Percentiles rank a stretch among this genome's conserved stretches.
Evolutionary conservation across 2,113 vertebrate genomes (phyloP).

Genomic region (Origma solitaria): DNA sequence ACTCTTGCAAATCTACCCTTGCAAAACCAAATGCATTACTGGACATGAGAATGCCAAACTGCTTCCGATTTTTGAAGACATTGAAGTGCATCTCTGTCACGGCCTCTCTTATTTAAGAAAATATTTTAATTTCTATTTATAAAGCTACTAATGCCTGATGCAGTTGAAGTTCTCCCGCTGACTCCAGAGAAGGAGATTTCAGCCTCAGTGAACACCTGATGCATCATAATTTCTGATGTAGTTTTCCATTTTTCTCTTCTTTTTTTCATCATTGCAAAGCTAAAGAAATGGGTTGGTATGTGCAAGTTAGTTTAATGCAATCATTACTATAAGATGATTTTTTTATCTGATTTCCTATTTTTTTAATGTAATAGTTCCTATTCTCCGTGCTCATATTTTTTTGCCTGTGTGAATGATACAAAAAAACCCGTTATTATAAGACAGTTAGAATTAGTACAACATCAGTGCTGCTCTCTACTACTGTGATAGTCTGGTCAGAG

Average conservation of each 20-base stretch:
- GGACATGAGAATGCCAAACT: background rate
- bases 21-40: background rate
- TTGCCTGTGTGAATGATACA: background rate
- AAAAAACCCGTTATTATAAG: background rate
- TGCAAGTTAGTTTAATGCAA: background rate
- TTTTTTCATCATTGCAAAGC: background rate
- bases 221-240: background rate
- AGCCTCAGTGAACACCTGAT: background rate
- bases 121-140: background rate
- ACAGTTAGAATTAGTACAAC: background rate
- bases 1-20: background rate
- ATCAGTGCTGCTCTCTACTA: background rate
- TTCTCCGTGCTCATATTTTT: accelerated
- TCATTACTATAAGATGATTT: background rate
- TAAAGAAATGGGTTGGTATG: background rate
- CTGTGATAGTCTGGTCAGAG: background rate
- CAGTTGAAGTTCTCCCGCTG: background rate
- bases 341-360: background rate
- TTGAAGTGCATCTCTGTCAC: background rate
- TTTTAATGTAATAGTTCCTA: background rate
- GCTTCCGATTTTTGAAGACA: background rate
- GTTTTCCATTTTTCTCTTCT: background rate
- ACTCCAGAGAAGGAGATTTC: background rate
- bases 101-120: background rate
- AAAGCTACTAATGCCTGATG: background rate